A percentile compares a stretch with the other conserved stretches of the same genome.
Conservation (phyloP, 2,113 vertebrate genomes). For the Lota lota region DNA sequence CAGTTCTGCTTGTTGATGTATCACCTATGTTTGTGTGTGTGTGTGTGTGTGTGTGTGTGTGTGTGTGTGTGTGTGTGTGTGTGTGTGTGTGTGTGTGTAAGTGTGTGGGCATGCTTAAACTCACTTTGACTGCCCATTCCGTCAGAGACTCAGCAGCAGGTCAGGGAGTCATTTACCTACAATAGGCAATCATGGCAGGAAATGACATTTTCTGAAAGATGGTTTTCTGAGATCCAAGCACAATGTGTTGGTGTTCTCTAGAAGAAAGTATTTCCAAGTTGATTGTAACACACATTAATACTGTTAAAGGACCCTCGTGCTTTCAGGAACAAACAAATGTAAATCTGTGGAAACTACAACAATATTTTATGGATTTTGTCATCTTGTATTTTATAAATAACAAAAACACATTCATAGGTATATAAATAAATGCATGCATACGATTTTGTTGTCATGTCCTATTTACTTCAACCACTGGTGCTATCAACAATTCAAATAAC, state of each 20-base stretch:
- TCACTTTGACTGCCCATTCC: too few species aligned
- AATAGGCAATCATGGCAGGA: neutral
- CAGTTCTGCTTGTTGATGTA: slow-evolving; percentile 10
- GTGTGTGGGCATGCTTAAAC: neutral
- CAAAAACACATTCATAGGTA: slow-evolving; percentile 7
- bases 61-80: neutral
- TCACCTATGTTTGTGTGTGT: neutral
- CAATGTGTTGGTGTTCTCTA: neutral
- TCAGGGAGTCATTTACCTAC: too few species aligned
- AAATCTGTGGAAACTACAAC: slow-evolving; percentile 1
- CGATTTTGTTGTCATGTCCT: slow-evolving; percentile 15
- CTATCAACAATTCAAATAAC: neutral
- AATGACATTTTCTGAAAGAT: neutral
- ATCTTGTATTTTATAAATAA: slow-evolving; percentile 32
- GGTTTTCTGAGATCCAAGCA: neutral
- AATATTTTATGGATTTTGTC: slow-evolving; percentile 22
- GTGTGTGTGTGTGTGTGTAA: neutral
- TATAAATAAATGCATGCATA: slow-evolving; percentile 44
- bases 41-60: neutral
- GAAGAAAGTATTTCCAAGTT: neutral
- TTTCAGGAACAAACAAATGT: neutral
- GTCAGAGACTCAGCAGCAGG: too few species aligned
- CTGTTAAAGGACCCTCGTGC: slow-evolving; percentile 17
- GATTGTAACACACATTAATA: slow-evolving; percentile 22
- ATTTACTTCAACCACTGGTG: neutral